Base-by-base conservation (phyloP, 2,797 vertebrate species). In the Anabas testudineus region DNA sequence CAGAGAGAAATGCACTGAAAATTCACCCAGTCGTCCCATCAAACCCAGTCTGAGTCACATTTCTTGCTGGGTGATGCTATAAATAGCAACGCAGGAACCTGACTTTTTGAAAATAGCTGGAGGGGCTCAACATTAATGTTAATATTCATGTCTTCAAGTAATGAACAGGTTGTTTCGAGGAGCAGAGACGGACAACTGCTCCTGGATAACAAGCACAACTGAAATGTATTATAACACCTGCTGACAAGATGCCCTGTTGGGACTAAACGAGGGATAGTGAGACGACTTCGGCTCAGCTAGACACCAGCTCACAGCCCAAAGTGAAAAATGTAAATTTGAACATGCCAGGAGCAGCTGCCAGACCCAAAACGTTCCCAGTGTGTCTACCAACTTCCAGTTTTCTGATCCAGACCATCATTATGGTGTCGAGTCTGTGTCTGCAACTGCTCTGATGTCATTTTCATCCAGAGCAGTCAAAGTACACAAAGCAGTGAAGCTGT, bases 21-120 rank as follows among this genome's bases (percentile, higher is more conserved):
- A n/a, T n/a, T 24, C 49, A 67, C 24, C 53, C 66, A 34, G 30
- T 30, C 49, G 71, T 30, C 47, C 70, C 52, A 36, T 66, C 61
- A 24, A 3, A 55, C 22, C 58, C 49, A 26, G 60, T 16, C 30
- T 21, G 76, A 74, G 39, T 32, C 49, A 62, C 71, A 9, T 28
- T 7, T 47, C 39, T 36, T 4, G 36, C 51, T 6, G 61, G 19
- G 2, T 66, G 34, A 68, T 59, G 36, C 21, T 19, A 1, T 14
- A 22, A 57, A 54, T 9, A 66, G 13, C 22, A 59, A 12, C 37
- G 36, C 8, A 1, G 36, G 56, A 57, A 19, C 24, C 57, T 46
- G 48, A 64, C 43, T 60, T 59, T 13, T 49, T 41, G 43, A 77
- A 74, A 54, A 18, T 1, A 0, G n/a, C 65, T 0, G 2, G 10